Percentiles rank a stretch among this genome's conserved stretches.
These are phyloP conservation scores for Sarcophaga bullata DNA, from an alignment of 1,140 invertebrate genomes.

Conservation along the genomic window DNA sequence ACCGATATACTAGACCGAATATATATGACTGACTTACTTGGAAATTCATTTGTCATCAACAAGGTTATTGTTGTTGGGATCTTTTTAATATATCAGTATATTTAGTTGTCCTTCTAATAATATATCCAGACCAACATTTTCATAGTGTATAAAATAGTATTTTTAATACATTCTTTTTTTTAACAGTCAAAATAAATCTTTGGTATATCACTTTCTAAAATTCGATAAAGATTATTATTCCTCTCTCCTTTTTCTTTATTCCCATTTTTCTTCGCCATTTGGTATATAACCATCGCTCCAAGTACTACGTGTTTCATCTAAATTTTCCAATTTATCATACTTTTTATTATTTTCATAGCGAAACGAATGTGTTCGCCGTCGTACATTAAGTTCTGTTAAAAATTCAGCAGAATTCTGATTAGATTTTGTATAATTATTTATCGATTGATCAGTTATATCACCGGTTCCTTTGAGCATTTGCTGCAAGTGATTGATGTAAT, in stretches of 20 bases:
- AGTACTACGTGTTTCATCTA: slow-evolving; percentile 9
- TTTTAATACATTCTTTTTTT: background rate
- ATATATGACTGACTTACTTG: no score
- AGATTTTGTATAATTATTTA: background rate
- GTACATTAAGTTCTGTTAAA: slow-evolving; percentile 8
- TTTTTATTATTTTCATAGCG: slow-evolving; percentile 31
- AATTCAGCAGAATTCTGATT: slow-evolving; percentile 23
- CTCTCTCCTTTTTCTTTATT: background rate
- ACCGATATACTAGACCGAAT: no score
- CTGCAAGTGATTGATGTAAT: slow-evolving; percentile 82
- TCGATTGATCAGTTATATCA: background rate
- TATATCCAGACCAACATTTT: no score
- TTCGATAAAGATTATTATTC: no score
- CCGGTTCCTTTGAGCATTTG: slow-evolving; percentile 45
- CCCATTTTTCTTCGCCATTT: slow-evolving; percentile 33
- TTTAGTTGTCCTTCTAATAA: no score
- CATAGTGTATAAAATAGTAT: no score
- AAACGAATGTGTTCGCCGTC: background rate
- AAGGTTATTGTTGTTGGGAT: no score
- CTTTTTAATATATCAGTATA: no score
- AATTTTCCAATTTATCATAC: background rate
- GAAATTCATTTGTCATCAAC: no score
- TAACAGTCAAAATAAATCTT: background rate
- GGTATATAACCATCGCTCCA: slow-evolving; percentile 29
- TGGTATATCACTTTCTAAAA: background rate